Conservation (phyloP, 1,140 invertebrate genomes). For the Tribolium madens region DNA sequence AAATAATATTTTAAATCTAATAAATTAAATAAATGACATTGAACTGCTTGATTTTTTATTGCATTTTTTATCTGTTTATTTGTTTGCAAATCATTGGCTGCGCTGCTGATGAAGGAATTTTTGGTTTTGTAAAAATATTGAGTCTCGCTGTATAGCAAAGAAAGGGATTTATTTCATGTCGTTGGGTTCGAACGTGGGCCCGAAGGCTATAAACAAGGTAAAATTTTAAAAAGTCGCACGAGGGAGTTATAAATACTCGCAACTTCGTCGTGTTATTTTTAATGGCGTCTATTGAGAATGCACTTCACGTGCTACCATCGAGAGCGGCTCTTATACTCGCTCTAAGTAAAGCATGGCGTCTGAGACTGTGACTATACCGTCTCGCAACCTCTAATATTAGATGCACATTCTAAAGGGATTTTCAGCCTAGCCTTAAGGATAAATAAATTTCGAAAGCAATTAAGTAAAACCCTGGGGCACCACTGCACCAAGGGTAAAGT, state of each 20-base stretch:
- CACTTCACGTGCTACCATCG: slow-evolving; percentile 38
- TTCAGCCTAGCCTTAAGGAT: slow-evolving; percentile 52
- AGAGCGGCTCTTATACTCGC: slow-evolving; percentile 14
- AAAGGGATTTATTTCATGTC: background rate
- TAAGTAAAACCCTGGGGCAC: slow-evolving; percentile 57
- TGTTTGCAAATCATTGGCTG: no score
- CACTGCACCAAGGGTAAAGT: slow-evolving; percentile 58
- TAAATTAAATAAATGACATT: no score
- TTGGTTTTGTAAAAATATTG: no score
- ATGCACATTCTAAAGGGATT: slow-evolving; percentile 31
- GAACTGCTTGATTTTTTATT: no score
- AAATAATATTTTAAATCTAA: no score
- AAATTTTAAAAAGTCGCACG: slow-evolving; percentile 25
- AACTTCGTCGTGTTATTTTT: slow-evolving; percentile 36
- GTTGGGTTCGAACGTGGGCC: background rate
- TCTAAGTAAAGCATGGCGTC: slow-evolving; percentile 15
- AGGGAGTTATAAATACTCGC: slow-evolving; percentile 21
- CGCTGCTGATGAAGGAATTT: no score
- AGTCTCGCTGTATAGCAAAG: background rate
- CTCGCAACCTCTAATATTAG: slow-evolving; percentile 20
- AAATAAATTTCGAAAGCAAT: slow-evolving; percentile 60
- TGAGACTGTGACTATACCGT: slow-evolving; percentile 14
- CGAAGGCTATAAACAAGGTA: slow-evolving; percentile 5
- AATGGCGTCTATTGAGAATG: slow-evolving; percentile 37
- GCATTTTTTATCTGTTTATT: no score